Evolutionary conservation across 2,888 invertebrate species (phyloP), one percentile per base, ranked within the genome.

Genomic region (Rhagonycha fulva): DNA sequence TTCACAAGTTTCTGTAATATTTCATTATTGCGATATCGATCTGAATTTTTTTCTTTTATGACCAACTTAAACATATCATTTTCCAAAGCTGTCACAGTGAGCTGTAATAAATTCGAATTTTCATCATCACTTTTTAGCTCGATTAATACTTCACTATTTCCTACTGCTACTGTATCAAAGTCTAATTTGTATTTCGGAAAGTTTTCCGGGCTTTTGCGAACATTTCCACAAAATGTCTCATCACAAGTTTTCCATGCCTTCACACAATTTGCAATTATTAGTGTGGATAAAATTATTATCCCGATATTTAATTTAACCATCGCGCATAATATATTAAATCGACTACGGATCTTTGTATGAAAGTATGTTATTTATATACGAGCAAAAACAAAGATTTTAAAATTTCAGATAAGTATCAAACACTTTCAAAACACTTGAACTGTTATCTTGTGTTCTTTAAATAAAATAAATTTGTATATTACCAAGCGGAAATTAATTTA

Each of bases 151-250:
- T n/a, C 23, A 66, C 11, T 9, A 12, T 24, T 66, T 19, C 26
- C 26, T 23, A 24, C 9, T 0, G 19, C 11, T 23, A 66, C 23
- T 4, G 24, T 3, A 24, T 66, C 3, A 24, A 66, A 24, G 14
- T 66, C 24, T 66, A 66, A 66, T 7, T n/a, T 26, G 12, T 66
- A 14, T n/a, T 68, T 7, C 10, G n/a, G 24, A 0, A 96, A 95
- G 82, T 19, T n/a, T 19, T 19, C 30, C 19, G 30, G 30, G 12
- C 23, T 71, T 10, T 30, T 14, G 10, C 77, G 69, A 30, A 78
- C 19, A 61, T 30, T 32, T 14, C 32, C 23, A 62, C 78, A 78
- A 60, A 76, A 78, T n/a, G 78, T 76, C 19, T 76, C 62, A 1
- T 26, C 11, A 60, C 78, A 78, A 14, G 14, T 30, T 19, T 61